phyloP scores from a whole-genome alignment of 2,888 invertebrate genomes.

The Cephus spinipes region DNA sequence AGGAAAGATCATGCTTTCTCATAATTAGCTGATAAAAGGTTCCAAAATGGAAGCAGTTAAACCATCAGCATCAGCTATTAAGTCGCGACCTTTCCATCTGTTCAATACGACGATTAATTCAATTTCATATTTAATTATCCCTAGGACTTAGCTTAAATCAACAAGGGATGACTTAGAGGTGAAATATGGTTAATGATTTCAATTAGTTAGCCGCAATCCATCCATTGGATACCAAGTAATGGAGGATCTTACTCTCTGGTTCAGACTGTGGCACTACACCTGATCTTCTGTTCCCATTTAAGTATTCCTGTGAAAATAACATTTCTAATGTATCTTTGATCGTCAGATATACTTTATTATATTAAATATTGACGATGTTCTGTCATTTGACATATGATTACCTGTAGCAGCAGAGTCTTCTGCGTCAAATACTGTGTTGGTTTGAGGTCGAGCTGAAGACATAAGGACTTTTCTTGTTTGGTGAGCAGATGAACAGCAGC shows the following conservation, averaged over 20 bases:
- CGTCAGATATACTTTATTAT: background rate
- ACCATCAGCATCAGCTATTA: background rate
- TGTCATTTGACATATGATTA: conserved; percentile 59
- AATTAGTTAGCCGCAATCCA: conserved; percentile 68
- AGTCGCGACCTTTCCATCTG: background rate
- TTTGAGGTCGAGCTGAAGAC: conserved; percentile 77
- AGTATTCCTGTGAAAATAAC: conserved; percentile 59
- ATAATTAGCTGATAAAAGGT: background rate
- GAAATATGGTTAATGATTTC: conserved; percentile 31
- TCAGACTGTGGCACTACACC: conserved; percentile 68
- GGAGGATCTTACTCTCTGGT: conserved; percentile 70
- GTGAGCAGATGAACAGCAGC: conserved; percentile 63
- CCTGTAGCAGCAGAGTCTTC: conserved; percentile 86
- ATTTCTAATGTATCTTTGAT: background rate
- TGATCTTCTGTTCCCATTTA: conserved; percentile 61
- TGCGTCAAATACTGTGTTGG: conserved; percentile 90
- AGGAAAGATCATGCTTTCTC: background rate
- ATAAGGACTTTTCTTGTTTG: conserved; percentile 63
- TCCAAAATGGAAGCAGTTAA: background rate
- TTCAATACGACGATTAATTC: background rate
- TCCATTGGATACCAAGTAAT: conserved; percentile 70
- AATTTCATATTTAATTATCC: conserved; percentile 10
- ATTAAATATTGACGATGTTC: background rate
- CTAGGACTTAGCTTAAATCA: conserved; percentile 45
- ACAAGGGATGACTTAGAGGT: conserved; percentile 52